These are phyloP conservation scores for Cephalopterus ornatus DNA, from an alignment of 2,113 vertebrate species.

Conservation along the genomic window DNA sequence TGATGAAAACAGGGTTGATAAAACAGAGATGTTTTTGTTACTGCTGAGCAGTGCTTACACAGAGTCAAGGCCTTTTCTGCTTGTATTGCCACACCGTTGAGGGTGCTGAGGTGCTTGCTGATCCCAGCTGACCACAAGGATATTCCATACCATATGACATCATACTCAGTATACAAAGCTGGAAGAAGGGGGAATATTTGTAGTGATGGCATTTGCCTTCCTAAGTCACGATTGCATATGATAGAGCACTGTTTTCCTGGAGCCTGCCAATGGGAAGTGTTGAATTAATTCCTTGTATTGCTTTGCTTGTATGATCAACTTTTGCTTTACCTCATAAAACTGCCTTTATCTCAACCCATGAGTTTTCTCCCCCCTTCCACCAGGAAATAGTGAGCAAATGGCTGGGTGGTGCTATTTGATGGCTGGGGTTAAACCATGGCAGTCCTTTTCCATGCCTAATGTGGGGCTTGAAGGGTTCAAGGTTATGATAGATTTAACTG, in stretches of 20 bases:
- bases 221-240: neutral
- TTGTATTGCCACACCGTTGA: neutral
- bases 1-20: neutral
- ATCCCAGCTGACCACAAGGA: rapidly evolving
- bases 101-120: rapidly evolving
- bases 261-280: neutral
- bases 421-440: neutral
- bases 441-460: neutral
- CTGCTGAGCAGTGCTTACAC: neutral
- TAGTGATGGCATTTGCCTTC: neutral
- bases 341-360: neutral
- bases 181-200: neutral
- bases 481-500: neutral
- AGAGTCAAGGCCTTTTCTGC: neutral
- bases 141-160: neutral
- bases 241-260: neutral
- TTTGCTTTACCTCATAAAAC: neutral
- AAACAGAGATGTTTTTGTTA: neutral
- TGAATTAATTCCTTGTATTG: neutral
- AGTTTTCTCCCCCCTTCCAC: neutral
- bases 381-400: neutral
- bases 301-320: neutral
- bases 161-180: neutral
- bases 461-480: neutral
- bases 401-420: neutral